Base-by-base conservation (phyloP, 2,888 invertebrate species). In the Ochropacha duplaris region DNA sequence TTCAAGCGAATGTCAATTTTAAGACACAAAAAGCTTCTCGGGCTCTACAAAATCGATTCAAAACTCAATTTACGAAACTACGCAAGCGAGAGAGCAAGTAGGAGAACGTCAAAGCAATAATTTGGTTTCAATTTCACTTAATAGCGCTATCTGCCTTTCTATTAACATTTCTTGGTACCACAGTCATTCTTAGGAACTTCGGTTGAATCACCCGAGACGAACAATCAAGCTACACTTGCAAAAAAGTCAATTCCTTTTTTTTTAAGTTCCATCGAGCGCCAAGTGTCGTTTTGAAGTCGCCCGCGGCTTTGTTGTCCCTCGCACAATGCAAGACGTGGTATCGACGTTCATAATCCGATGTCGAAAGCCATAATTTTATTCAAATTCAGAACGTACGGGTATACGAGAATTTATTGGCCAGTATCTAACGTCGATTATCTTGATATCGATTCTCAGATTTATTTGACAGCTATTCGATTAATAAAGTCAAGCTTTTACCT, bases 171-270 rank as follows among this genome's bases (percentile, higher is more conserved):
- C 62, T 66, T 56, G 57, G 62, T 61, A 63, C 34, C 56, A 58
- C 54, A 50, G 60, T 62, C 56, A 54, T 60, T 64, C 55, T 51
- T 50, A 58, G 54, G 59, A 61, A 69, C 60, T 60, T 44, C 54
- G 55, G 56, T 56, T 70, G 73, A 72, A 57, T 72, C 66, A 71
- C 52, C 50, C 52, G 52, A 69, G 57, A 55, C 55, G 55, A 49
- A 57, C 59, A 55, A 63, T 55, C 54, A 51, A 61, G 22, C 5
- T 36, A n/a, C n/a, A 36, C 26, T 49, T 59, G 59, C 60, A 59
- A 60, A 54, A 31, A 62, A 60, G 50, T 54, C 56, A 54, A 69
- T 69, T 64, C 57, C 57, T 56, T 49, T 12, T 24, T n/a, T 65
- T 63, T 54, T 64, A 63, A 52, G 34, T 57, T n/a, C 57, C 57